These are phyloP conservation scores for Aromia moschata DNA, from an alignment of 2,888 invertebrate species.

Conservation along the genomic window DNA sequence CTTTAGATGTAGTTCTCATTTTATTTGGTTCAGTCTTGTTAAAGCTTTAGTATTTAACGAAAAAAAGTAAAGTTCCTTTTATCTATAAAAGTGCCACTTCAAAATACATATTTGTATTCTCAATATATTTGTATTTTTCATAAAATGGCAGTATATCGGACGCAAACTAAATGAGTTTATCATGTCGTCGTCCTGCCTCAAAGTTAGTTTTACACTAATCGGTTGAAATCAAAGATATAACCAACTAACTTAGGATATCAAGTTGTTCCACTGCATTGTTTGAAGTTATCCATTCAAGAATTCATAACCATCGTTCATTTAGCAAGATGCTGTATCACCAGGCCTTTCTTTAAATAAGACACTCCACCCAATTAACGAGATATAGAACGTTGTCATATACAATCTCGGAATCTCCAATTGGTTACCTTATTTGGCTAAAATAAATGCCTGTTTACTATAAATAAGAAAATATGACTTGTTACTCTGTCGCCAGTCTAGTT, in stretches of 20 bases:
- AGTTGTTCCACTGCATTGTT: not conserved
- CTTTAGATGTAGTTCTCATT: too few species aligned
- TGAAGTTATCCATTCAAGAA: not conserved
- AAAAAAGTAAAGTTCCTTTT: too few species aligned
- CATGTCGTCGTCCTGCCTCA: too few species aligned
- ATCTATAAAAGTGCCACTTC: too few species aligned
- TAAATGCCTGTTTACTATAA: constrained; percentile 1
- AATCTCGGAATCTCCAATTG: not conserved
- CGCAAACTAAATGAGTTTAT: too few species aligned
- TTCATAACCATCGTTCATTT: not conserved
- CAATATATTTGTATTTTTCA: too few species aligned
- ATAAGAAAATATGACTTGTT: constrained; percentile 21
- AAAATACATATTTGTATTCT: too few species aligned
- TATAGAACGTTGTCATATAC: not conserved
- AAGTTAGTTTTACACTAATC: not conserved
- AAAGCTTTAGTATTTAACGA: too few species aligned
- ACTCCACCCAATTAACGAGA: not conserved
- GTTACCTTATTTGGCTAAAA: not conserved
- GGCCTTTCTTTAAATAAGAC: not conserved
- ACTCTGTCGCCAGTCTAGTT: constrained; percentile 15
- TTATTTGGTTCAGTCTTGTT: too few species aligned
- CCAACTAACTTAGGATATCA: not conserved
- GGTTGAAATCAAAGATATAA: not conserved
- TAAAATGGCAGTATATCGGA: too few species aligned
- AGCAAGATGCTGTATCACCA: not conserved